Conservation (phyloP, 2,113 vertebrate genomes). For the Pluvianellus socialis region DNA sequence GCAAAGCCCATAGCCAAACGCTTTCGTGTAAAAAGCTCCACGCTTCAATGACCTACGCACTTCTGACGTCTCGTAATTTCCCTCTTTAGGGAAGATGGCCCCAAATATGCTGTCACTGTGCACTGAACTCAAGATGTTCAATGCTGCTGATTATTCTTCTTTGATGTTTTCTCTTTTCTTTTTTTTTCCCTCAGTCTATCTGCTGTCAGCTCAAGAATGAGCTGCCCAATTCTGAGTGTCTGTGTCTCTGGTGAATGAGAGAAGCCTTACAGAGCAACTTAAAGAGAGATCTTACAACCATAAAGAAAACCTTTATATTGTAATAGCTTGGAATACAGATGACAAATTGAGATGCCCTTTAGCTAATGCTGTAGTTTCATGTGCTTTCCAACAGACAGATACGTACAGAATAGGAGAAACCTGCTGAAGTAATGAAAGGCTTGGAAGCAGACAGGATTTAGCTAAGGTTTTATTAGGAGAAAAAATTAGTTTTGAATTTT, state of each 20-base stretch:
- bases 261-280: neutral
- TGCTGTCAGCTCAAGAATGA: neutral
- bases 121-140: neutral
- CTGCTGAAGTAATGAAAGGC: neutral
- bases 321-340: neutral
- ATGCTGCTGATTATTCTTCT: neutral
- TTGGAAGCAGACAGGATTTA: neutral
- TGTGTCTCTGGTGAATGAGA: neutral
- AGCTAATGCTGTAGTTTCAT: neutral
- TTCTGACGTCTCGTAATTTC: neutral
- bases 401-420: neutral
- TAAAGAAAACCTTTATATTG: neutral
- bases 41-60: neutral
- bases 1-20: neutral
- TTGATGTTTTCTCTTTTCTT: neutral
- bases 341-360: conserved; percentile 23
- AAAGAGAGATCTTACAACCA: neutral
- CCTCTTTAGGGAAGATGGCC: neutral
- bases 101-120: neutral
- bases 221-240: neutral
- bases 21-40: conserved; percentile 4
- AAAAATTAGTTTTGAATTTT: conserved; percentile 15
- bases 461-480: neutral
- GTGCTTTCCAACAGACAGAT: neutral
- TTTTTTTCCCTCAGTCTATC: neutral